These are phyloP conservation scores for Tragopan temminckii DNA, from an alignment of 2,797 vertebrate genomes.

Conservation along the genomic window DNA sequence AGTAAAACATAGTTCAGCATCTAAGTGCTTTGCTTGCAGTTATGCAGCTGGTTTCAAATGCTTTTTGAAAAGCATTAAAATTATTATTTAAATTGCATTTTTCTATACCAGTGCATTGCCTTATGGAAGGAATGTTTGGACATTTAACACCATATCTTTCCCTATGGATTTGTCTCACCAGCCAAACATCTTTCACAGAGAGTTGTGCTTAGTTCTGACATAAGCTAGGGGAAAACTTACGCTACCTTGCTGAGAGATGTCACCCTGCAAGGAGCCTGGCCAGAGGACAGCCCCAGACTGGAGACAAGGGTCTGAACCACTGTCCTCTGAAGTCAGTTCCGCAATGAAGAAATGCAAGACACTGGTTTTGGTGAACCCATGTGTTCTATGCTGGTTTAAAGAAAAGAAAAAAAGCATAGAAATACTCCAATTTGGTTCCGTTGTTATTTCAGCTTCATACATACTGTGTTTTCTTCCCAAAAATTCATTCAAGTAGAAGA, in stretches of 20 bases:
- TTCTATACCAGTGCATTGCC: accelerated
- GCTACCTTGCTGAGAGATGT: accelerated
- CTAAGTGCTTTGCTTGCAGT: not conserved
- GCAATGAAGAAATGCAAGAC: not conserved
- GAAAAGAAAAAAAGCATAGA: accelerated
- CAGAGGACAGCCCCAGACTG: accelerated
- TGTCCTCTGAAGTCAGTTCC: accelerated
- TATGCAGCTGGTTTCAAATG: not conserved
- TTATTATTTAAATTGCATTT: not conserved
- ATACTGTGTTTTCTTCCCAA: not conserved
- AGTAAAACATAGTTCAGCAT: not conserved
- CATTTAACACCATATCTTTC: not conserved
- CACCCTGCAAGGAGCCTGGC: not conserved
- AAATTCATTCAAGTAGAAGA: not conserved
- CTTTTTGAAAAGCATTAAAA: not conserved
- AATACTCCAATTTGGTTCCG: accelerated
- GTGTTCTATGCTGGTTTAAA: not conserved
- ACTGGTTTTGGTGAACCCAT: not conserved
- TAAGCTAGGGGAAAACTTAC: not conserved
- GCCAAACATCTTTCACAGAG: not conserved
- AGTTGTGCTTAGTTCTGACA: accelerated
- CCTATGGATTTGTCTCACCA: not conserved
- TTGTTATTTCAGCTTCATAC: not conserved
- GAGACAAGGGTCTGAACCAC: accelerated
- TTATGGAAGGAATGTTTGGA: not conserved